phyloP scores from a whole-genome alignment of 2,888 invertebrate genomes.

The Scrobipalpa atriplicella region DNA sequence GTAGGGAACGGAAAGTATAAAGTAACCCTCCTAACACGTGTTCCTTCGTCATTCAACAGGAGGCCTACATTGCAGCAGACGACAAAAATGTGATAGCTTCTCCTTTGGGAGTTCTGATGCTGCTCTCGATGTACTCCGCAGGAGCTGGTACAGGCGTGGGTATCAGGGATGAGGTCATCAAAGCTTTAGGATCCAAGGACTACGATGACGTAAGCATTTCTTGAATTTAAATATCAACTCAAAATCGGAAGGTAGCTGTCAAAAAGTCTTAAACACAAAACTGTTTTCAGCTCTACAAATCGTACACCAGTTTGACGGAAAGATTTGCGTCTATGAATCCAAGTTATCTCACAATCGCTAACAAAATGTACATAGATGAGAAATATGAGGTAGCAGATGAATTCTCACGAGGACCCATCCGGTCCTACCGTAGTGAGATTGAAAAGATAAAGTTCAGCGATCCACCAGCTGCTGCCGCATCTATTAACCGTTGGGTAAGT shows the following conservation, averaged over 20 bases:
- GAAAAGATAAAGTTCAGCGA: slow-evolving; percentile 47
- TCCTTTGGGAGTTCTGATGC: slow-evolving; percentile 50
- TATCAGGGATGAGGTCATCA: slow-evolving; percentile 44
- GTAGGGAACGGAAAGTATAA: no score
- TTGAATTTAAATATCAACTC: neutral
- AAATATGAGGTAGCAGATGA: slow-evolving; percentile 38
- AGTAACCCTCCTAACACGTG: neutral
- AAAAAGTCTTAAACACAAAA: neutral
- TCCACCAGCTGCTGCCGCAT: slow-evolving; percentile 40
- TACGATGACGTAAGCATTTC: slow-evolving; percentile 42
- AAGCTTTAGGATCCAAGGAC: slow-evolving; percentile 45
- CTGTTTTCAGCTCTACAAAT: slow-evolving; percentile 44
- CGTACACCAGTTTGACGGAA: slow-evolving; percentile 44
- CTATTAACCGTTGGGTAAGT: slow-evolving; percentile 45
- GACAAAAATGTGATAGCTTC: slow-evolving; percentile 57
- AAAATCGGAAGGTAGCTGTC: neutral
- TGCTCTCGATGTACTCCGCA: slow-evolving; percentile 49
- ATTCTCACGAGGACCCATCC: slow-evolving; percentile 40
- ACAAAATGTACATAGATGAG: slow-evolving; percentile 52
- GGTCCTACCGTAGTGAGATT: slow-evolving; percentile 46
- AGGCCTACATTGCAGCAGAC: slow-evolving; percentile 42
- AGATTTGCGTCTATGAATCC: slow-evolving; percentile 46
- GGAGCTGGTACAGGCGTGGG: slow-evolving; percentile 41
- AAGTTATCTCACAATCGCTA: slow-evolving; percentile 49
- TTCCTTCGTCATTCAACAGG: slow-evolving; percentile 40